Base-by-base conservation (phyloP, 2,113 vertebrate species). In the Epinephelus lanceolatus region DNA sequence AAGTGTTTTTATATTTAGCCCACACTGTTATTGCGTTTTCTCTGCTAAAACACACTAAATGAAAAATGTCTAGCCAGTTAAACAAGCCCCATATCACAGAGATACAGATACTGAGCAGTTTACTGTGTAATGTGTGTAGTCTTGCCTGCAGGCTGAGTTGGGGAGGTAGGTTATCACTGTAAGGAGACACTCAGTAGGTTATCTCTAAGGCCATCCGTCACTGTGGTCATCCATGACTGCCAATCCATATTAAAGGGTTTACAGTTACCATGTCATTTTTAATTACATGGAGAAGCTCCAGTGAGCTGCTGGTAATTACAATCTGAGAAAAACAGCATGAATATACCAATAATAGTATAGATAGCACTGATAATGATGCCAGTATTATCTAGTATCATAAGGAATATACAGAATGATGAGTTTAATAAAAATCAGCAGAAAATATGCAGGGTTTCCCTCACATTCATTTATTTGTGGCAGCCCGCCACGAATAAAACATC, bases 171-270 rank as follows among this genome's bases (percentile, higher is more conserved):
- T 82, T 65, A 83, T 81, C 83, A 53, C 2, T 74, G 78, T 74
- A 77, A 88, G 33, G n/a, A 72, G 74, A 89, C 33, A 82, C 85
- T 85, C 27, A 86, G 60, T 70, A 69, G 66, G 76, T 81, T 76
- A 84, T 84, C 40, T 86, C 15, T 45, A 42, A n/a, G 47, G 55
- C 42, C 53, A 55, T 75, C 68, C 40, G 37, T 82, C 67, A 42
- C 67, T 70, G 14, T 68, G 53, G 40, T 67, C 60, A 70, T 52
- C 57, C 66, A 52, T 71, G 55, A 63, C 76, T 53, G 77, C 67
- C 27, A 52, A 77, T 83, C 65, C 71, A 65, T 83, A 80, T 60
- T 76, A 47, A 78, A 47, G 49, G 15, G 73, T 63, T 70, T 78
- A 62, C 37, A 86, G 53, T 71, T 68, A 30, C 72, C 6, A 23